Evolutionary conservation across 2,797 vertebrate genomes (phyloP), one percentile per base, ranked within the genome.

Genomic region (Acrossocheilus fasciatus): DNA sequence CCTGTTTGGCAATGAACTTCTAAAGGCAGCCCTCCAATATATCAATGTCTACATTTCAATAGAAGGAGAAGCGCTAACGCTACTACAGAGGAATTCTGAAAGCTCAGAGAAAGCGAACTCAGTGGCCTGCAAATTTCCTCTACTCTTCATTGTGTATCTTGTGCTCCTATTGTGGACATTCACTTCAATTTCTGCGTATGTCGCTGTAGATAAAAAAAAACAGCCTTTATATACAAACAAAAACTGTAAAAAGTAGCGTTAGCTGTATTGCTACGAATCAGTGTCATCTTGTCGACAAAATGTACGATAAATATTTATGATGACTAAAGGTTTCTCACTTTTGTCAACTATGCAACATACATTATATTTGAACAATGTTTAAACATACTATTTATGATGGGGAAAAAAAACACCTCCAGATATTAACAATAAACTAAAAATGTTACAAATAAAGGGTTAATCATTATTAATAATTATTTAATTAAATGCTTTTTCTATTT

Each of bases 1-100:
- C 81, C 83, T 83, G 88, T 89, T 88, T 88, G 85, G 84, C 87
- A 84, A 91, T 90, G 87, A 90, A 88, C 87, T 91, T 90, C 87
- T 66, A 75, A 89, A 88, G 83, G 87, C 82, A 77, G 76, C 47
- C 81, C 83, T 79, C 76, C 89, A 88, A 88, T 88, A 91, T 91
- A 89, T 88, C 85, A 91, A 89, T 88, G 89, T 88, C 88, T 52
- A 73, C 69, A 57, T 91, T 87, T 89, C 83, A 91, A 89, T 85
- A 52, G 86, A 73, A 82, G 50, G 83, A 68, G 74, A 82, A 82
- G 54, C 47, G 36, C 85, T 73, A 81, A 70, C n/a, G 20, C 69
- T 75, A 54, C 59, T 83, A 74, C 57, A 83, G 59, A 73, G 30
- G 59, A 83, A 47, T 39, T 70, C 69, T 30, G 84, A 87, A 87